Evolutionary conservation across 2,113 vertebrate genomes (phyloP), one percentile per base, ranked within the genome.

Genomic region (Neomonachus schauinslandi): DNA sequence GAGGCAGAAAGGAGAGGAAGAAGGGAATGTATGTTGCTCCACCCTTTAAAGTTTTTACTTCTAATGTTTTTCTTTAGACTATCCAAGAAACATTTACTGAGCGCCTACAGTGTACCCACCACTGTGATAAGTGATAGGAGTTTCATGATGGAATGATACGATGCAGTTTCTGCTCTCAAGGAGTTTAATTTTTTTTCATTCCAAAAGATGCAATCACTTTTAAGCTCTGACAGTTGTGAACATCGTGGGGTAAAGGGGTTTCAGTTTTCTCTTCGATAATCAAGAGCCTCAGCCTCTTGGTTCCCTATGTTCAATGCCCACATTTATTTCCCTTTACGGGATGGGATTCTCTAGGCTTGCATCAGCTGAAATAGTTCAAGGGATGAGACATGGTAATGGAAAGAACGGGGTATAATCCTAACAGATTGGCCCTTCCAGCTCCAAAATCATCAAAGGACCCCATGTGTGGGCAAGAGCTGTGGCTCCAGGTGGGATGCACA

Each of bases 381-480:
- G 36, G 55, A 88, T 9, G 11, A 87, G 71, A n/a, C 16, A 12
- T 33, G 49, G 26, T 55, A 4, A 42, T 36, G 80, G n/a, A 49
- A 79, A 71, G 26, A 90, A 36, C 0, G 12, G 22, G 2, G 5
- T 55, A 26, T 8, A 33, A n/a, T 19, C 55, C 12, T 26, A 15
- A 6, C 24, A 5, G 36, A 12, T 18, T 12, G 19, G 9, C 16
- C 36, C 67, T 89, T 81, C 77, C 28, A 74, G 65, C 5, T 46
- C 8, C 53, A 6, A 84, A 63, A 8, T 46, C 42, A 51, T 49
- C 2, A 14, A 72, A 71, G 49, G 67, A n/a, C 28, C 42, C 12
- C 9, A 4, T 0, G 0, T 19, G 19, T 14, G 80, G 61, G 59
- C 12, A n/a, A n/a, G 46, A 49, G 42, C 49, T 12, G 28, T 36